Evolutionary conservation across 2,888 invertebrate species (phyloP).

Genomic region (Macrophya alboannulata): DNA sequence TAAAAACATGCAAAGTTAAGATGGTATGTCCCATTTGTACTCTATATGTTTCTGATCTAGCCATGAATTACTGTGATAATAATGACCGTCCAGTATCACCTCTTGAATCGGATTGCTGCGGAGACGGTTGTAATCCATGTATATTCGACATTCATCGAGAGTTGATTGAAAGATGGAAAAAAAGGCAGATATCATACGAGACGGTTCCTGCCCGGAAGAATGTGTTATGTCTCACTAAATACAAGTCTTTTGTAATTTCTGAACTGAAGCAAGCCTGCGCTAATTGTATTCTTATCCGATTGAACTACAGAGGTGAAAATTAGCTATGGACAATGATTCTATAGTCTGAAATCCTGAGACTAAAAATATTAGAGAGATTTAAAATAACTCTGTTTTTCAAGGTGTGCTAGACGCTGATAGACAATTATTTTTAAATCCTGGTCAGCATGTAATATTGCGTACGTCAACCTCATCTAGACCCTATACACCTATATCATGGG

Average conservation of each 20-base stretch:
- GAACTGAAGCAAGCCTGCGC: slow-evolving; percentile 59
- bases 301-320: slow-evolving; percentile 65
- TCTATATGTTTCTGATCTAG: slow-evolving; percentile 15
- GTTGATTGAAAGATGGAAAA: slow-evolving; percentile 70
- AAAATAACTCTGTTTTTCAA: slow-evolving; percentile 54
- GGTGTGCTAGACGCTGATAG: slow-evolving; percentile 46
- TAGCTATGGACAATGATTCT: not conserved
- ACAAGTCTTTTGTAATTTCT: slow-evolving; percentile 66
- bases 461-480: slow-evolving; percentile 68
- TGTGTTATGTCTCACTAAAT: slow-evolving; percentile 63
- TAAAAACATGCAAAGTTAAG: not conserved
- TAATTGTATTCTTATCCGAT: slow-evolving; percentile 65
- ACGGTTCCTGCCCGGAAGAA: slow-evolving; percentile 55
- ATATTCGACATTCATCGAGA: slow-evolving; percentile 74
- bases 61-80: slow-evolving; percentile 28
- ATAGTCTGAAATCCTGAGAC: not conserved
- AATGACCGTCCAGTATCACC: slow-evolving; percentile 69
- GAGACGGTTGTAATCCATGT: slow-evolving; percentile 75
- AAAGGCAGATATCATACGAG: slow-evolving; percentile 55
- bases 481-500: slow-evolving; percentile 75
- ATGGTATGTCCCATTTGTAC: not conserved
- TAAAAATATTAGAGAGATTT: slow-evolving; percentile 21
- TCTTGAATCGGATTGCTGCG: slow-evolving; percentile 73
- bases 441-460: slow-evolving; percentile 74
- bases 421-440: slow-evolving; percentile 68